These are phyloP conservation scores for Asteroscopus sphinx DNA, from an alignment of 2,888 invertebrate genomes.

Conservation along the genomic window DNA sequence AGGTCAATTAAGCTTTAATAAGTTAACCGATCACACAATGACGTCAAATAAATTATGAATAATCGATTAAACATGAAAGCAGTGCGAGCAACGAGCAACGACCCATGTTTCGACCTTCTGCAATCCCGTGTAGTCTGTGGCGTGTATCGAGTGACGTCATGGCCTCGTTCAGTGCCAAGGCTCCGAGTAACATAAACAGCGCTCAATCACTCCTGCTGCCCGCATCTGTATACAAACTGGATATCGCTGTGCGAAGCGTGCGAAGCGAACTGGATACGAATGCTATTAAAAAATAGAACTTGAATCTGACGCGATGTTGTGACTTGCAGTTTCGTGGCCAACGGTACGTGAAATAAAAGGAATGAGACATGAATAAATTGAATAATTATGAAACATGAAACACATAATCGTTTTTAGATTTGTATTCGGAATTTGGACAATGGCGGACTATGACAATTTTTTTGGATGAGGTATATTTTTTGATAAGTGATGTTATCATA, in stretches of 20 bases:
- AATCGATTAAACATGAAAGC: constrained; percentile 44
- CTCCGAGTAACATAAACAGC: constrained; percentile 72
- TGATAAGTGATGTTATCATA: no score
- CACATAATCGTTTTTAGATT: not conserved
- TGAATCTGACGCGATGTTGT: constrained; percentile 1
- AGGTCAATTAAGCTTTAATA: constrained; percentile 18
- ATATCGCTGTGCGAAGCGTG: constrained; percentile 59
- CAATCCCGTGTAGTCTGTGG: constrained; percentile 60
- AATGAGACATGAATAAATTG: not conserved
- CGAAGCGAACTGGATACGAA: constrained; percentile 44
- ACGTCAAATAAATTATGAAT: constrained; percentile 49
- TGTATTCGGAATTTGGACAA: no score
- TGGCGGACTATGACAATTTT: no score
- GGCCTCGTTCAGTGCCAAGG: constrained; percentile 79
- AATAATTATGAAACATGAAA: not conserved
- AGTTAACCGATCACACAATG: constrained; percentile 24
- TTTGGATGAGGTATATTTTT: no score
- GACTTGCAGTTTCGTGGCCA: constrained; percentile 7
- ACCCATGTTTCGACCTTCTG: constrained; percentile 64
- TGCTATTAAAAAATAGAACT: constrained; percentile 28
- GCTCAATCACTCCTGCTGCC: constrained; percentile 71
- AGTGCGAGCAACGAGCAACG: constrained; percentile 58
- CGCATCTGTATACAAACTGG: constrained; percentile 71
- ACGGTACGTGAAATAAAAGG: constrained; percentile 1
- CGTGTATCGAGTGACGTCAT: constrained; percentile 72